Percentiles rank a stretch among this genome's conserved stretches.
phyloP scores from a whole-genome alignment of 2,113 vertebrate genomes.

The Rhea americana region DNA sequence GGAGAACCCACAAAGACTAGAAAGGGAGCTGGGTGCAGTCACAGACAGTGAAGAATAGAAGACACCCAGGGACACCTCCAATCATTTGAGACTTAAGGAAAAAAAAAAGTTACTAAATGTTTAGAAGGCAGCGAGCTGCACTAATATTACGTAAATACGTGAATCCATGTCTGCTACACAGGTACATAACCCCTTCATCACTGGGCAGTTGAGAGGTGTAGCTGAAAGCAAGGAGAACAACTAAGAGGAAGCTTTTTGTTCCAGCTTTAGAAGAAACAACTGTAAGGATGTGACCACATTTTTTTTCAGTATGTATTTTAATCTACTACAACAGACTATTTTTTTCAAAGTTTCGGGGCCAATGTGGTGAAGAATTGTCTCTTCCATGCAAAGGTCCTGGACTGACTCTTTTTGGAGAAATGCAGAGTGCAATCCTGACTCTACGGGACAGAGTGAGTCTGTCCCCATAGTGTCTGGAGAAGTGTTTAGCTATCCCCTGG shows the following conservation, averaged over 20 bases:
- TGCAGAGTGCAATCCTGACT: neutral
- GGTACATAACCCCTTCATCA: neutral
- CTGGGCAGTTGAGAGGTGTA: neutral
- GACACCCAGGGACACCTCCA: neutral
- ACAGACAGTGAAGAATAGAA: neutral
- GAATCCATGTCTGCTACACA: neutral
- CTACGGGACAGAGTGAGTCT: neutral
- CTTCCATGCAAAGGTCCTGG: neutral
- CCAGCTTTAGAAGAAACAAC: neutral
- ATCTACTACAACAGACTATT: neutral
- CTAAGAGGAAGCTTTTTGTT: neutral
- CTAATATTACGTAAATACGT: neutral
- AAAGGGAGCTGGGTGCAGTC: neutral
- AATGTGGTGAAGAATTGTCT: neutral
- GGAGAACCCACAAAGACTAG: neutral
- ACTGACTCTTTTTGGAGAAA: neutral
- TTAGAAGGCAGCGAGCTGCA: accelerated
- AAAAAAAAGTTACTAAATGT: accelerated
- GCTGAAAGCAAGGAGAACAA: neutral
- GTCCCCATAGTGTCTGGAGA: neutral
- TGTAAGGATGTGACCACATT: neutral
- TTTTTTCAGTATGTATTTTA: neutral
- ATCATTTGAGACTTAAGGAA: accelerated
- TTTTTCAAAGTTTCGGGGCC: neutral
- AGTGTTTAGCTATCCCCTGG: neutral